Evolutionary conservation across 2,888 invertebrate species (phyloP).

Genomic region (Pseudoips prasinana): DNA sequence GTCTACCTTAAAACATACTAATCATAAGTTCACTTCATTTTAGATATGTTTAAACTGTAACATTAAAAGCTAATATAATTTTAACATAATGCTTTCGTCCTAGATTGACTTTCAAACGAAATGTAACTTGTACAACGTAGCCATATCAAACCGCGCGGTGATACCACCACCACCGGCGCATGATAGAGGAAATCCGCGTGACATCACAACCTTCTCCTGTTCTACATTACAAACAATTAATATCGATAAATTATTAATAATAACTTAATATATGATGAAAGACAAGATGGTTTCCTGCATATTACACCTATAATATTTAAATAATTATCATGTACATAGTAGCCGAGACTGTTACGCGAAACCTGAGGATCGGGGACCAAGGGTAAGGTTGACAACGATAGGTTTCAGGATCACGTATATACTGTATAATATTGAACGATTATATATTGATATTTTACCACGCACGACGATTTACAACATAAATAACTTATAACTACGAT

Average conservation of each 20-base stretch:
- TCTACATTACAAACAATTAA: slow-evolving; percentile 34
- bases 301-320: slow-evolving; percentile 32
- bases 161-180: too few species aligned
- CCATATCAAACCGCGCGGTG: too few species aligned
- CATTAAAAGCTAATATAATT: slow-evolving; percentile 50
- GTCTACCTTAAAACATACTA: slow-evolving; percentile 44
- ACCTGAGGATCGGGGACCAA: slow-evolving; percentile 29
- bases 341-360: slow-evolving; percentile 63
- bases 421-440: slow-evolving; percentile 24
- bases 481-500: slow-evolving; percentile 55
- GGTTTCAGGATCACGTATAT: slow-evolving; percentile 20
- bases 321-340: slow-evolving; percentile 26
- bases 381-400: slow-evolving; percentile 24
- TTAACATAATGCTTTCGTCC: too few species aligned
- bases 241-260: slow-evolving; percentile 32
- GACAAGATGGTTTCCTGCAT: slow-evolving; percentile 20
- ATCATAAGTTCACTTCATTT: slow-evolving; percentile 60
- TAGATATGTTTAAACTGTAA: slow-evolving; percentile 70
- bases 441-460: slow-evolving; percentile 31
- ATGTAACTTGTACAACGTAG: too few species aligned
- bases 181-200: background rate
- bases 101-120: too few species aligned
- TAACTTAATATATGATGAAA: slow-evolving; percentile 23
- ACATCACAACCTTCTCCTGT: slow-evolving; percentile 40
- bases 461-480: slow-evolving; percentile 54